Conservation (phyloP, 2,888 invertebrate genomes). For the Pterostichus madidus region DNA sequence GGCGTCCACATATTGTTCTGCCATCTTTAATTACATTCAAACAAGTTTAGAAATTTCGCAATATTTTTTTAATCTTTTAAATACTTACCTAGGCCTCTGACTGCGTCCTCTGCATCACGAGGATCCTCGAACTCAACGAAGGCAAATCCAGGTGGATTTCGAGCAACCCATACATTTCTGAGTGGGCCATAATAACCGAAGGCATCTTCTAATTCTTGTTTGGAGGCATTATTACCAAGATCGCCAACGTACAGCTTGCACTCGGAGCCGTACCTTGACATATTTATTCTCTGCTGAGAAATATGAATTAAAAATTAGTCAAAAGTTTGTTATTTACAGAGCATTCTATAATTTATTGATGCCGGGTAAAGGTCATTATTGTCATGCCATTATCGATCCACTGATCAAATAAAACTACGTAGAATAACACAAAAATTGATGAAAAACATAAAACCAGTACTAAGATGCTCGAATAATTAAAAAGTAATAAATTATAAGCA, state of each 20-base stretch:
- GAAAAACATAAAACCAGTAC: not conserved
- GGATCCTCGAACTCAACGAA: slow-evolving; percentile 97
- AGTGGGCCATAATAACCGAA: slow-evolving; percentile 95
- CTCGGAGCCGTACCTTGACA: slow-evolving; percentile 90
- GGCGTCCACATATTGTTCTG: slow-evolving; percentile 91
- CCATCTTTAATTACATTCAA: slow-evolving; percentile 80
- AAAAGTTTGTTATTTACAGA: slow-evolving; percentile 27
- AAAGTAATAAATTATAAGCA: not conserved
- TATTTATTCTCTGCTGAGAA: slow-evolving; percentile 74
- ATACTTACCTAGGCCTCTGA: slow-evolving; percentile 78
- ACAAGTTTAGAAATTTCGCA: not conserved
- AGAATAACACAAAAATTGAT: slow-evolving; percentile 21
- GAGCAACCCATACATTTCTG: slow-evolving; percentile 98
- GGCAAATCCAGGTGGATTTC: slow-evolving; percentile 97
- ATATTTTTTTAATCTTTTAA: slow-evolving; percentile 44
- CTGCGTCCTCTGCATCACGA: slow-evolving; percentile 95
- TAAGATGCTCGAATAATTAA: not conserved
- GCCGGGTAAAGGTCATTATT: slow-evolving; percentile 64
- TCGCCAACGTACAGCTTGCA: slow-evolving; percentile 98
- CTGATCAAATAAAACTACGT: slow-evolving; percentile 15
- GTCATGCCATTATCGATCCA: slow-evolving; percentile 57
- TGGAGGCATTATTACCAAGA: slow-evolving; percentile 93
- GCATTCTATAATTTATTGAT: slow-evolving; percentile 33
- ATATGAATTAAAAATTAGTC: slow-evolving; percentile 16
- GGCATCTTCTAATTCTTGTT: slow-evolving; percentile 95